A percentile compares a stretch with the other conserved stretches of the same genome.
phyloP scores from a whole-genome alignment of 2,113 vertebrate genomes.

The Mormyrus lacerda region DNA sequence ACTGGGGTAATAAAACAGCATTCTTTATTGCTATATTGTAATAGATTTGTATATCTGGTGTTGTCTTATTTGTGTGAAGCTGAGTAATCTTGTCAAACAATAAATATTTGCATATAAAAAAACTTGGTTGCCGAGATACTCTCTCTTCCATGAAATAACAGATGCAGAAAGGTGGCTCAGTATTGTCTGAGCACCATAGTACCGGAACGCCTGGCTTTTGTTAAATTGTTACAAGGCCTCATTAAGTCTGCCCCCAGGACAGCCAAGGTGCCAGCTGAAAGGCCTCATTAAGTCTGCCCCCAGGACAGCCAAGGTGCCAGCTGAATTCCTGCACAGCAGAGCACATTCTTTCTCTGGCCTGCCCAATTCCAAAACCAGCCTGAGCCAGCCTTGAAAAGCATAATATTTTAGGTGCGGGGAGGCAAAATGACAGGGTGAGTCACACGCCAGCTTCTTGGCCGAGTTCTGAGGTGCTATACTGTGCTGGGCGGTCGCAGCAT shows the following conservation, averaged over 20 bases:
- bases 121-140: not conserved
- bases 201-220: not conserved
- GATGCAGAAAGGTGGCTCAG: not conserved
- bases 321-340: not conserved
- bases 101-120: constrained; percentile 38
- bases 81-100: constrained; percentile 54
- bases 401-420: not conserved
- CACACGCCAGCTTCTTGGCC: not conserved
- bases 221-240: constrained; percentile 11
- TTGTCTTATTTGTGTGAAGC: constrained; percentile 48
- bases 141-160: not conserved
- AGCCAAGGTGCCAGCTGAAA: constrained; percentile 3
- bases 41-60: constrained; percentile 53
- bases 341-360: not conserved
- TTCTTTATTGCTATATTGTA: constrained; percentile 36
- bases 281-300: constrained; percentile 6
- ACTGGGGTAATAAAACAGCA: constrained; percentile 33
- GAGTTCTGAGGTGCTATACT: not conserved
- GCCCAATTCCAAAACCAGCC: constrained; percentile 1
- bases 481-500: not conserved
- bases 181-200: not conserved
- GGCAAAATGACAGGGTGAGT: not conserved
- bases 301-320: constrained; percentile 1
- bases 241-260: constrained; percentile 4
- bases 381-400: not conserved